These are phyloP conservation scores for Nomada lathburiana DNA, from an alignment of 2,888 invertebrate genomes.

Conservation along the genomic window DNA sequence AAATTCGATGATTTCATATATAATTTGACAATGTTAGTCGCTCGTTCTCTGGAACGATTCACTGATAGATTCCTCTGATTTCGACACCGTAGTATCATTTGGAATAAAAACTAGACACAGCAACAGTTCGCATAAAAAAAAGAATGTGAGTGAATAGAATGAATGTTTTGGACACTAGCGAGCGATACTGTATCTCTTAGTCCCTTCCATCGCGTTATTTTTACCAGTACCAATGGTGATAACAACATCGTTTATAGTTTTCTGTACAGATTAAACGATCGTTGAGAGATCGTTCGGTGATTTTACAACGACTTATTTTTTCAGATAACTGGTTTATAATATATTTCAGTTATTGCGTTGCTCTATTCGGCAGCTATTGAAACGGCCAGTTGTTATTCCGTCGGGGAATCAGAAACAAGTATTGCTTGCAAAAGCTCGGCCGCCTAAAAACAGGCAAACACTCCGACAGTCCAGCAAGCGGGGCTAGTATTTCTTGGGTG, in stretches of 20 bases:
- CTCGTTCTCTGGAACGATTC: too few relatives aligned
- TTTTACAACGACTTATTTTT: neutral
- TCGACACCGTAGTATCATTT: too few relatives aligned
- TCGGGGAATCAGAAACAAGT: constrained; percentile 1
- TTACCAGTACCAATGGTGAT: neutral
- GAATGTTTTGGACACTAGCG: neutral
- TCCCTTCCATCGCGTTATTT: constrained; percentile 15
- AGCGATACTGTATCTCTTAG: constrained; percentile 19
- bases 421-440: constrained; percentile 5
- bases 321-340: constrained; percentile 12
- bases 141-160: neutral
- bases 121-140: neutral
- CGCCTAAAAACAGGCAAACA: constrained; percentile 45
- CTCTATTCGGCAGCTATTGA: neutral
- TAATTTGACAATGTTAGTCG: too few relatives aligned
- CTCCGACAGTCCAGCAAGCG: neutral
- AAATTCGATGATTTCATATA: too few relatives aligned
- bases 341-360: neutral
- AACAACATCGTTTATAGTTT: constrained; percentile 10
- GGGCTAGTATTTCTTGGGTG: neutral
- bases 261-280: neutral
- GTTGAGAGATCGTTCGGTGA: constrained; percentile 2
- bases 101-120: neutral
- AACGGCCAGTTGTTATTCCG: constrained; percentile 7
- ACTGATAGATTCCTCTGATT: too few relatives aligned